phyloP scores from a whole-genome alignment of 2,113 vertebrate species.

The Oncorhynchus keta region DNA sequence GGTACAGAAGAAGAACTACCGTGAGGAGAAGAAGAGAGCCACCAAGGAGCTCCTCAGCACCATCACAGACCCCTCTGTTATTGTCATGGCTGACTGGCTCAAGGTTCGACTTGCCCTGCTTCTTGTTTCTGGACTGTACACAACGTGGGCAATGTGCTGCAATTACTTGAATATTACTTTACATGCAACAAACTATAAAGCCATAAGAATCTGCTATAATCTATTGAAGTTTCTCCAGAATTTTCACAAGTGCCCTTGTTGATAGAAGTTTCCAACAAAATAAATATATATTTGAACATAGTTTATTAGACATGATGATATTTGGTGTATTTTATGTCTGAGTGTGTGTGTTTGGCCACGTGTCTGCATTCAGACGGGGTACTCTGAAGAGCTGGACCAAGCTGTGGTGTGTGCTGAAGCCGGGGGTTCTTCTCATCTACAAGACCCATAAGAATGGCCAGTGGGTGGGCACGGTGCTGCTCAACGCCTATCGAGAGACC shows the following conservation, averaged over 20 bases:
- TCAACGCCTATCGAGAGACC: conserved; percentile 97
- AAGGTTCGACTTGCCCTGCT: conserved; percentile 77
- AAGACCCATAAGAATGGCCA: conserved; percentile 97
- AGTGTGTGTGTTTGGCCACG: not conserved
- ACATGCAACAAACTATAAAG: no score
- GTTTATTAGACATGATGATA: not conserved
- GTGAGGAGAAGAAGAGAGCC: conserved; percentile 97
- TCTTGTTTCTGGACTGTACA: not conserved
- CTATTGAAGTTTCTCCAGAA: no score
- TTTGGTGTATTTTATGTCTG: not conserved
- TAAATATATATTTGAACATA: not conserved
- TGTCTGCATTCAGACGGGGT: conserved; percentile 81
- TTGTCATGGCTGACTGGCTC: conserved; percentile 98
- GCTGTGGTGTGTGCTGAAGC: conserved; percentile 98
- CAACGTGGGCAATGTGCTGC: not conserved
- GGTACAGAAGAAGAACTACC: conserved; percentile 99
- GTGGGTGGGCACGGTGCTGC: conserved; percentile 98
- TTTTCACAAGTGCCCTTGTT: no score
- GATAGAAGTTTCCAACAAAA: not conserved
- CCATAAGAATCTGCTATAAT: no score
- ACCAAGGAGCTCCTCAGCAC: conserved; percentile 97
- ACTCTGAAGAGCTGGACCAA: conserved; percentile 99
- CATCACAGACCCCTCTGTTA: conserved; percentile 95
- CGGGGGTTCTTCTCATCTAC: conserved; percentile 94
- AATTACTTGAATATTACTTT: no score